These are phyloP conservation scores for Zoanthus gigantus DNA, from an alignment of 92 coral and sea anemone genomes.

Conservation along the genomic window DNA sequence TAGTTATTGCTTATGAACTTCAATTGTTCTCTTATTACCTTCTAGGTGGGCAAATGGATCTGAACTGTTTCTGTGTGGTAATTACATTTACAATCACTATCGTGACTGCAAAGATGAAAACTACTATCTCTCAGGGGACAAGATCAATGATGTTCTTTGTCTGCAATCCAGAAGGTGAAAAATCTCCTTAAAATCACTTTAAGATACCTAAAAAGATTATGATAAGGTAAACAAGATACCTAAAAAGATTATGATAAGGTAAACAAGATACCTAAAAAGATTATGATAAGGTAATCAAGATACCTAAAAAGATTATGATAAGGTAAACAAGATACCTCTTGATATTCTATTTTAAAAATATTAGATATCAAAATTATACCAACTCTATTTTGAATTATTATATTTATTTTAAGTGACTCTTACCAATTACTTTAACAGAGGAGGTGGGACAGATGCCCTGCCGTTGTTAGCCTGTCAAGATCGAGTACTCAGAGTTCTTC, in stretches of 20 bases:
- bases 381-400: background rate
- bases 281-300: no score
- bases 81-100: slow-evolving; percentile 98
- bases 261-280: no score
- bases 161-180: slow-evolving; percentile 80
- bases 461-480: slow-evolving; percentile 97
- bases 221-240: no score
- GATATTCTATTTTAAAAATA: no score
- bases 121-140: slow-evolving; percentile 96
- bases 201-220: no score
- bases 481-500: slow-evolving; percentile 90
- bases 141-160: slow-evolving; percentile 91
- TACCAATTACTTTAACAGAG: background rate
- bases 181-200: no score
- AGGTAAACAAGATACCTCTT: no score
- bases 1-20: background rate
- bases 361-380: no score
- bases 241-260: no score
- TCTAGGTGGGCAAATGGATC: slow-evolving; percentile 94
- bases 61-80: slow-evolving; percentile 95
- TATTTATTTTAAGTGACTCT: background rate
- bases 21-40: background rate
- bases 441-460: slow-evolving; percentile 33
- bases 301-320: no score
- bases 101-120: slow-evolving; percentile 96